Percentiles rank a stretch among this genome's conserved stretches.
phyloP scores from a whole-genome alignment of 2,888 invertebrate species.

The Cynaeus angustus region DNA sequence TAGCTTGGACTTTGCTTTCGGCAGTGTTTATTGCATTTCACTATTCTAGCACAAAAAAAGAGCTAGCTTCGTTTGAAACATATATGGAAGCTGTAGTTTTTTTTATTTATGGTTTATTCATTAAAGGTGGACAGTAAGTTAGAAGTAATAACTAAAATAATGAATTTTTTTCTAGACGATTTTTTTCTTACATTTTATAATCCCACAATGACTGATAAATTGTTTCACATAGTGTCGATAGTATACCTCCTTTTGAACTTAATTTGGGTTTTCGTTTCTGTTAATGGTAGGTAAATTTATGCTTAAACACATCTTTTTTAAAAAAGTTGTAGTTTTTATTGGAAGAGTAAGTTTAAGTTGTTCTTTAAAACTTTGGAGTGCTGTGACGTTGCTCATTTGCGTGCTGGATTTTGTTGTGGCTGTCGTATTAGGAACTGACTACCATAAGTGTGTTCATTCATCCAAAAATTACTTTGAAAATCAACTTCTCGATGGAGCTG shows the following conservation, averaged over 20 bases:
- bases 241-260: not conserved
- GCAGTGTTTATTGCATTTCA: not conserved
- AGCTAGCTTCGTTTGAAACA: not conserved
- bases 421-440: not conserved
- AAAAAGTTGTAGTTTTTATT: not conserved
- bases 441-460: conserved; percentile 4
- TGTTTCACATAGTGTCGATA: not conserved
- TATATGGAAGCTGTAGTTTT: not conserved
- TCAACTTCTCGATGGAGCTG: not conserved
- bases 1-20: not conserved
- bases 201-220: not conserved
- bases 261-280: not conserved
- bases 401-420: not conserved
- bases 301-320: not conserved
- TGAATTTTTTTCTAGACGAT: not conserved
- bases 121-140: not conserved
- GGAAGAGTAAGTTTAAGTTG: not conserved
- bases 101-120: not conserved
- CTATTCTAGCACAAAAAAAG: not conserved
- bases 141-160: too few species aligned
- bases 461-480: too few species aligned
- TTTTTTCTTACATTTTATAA: not conserved
- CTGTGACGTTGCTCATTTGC: not conserved
- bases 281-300: not conserved
- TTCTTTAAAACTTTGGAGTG: not conserved